Conservation (phyloP, 2,113 vertebrate species). For the Cromileptes altivelis region DNA sequence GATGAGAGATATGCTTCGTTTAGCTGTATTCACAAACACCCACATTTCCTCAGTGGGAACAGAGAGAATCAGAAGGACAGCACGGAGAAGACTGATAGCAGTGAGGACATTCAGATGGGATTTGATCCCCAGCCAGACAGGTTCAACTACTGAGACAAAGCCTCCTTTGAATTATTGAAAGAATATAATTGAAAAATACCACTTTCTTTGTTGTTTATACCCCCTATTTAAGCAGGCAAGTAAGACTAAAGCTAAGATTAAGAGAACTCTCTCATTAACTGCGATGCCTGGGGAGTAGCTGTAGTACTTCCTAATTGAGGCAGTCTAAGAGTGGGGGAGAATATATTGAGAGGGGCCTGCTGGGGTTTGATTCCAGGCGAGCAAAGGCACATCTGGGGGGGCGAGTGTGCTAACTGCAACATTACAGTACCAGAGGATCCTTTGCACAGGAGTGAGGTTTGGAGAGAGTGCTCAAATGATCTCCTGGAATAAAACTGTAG, state of each 20-base stretch:
- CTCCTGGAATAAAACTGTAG: constrained; percentile 24
- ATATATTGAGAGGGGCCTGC: constrained; percentile 35
- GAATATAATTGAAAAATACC: constrained; percentile 54
- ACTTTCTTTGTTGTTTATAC: constrained; percentile 56
- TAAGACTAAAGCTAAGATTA: constrained; percentile 60
- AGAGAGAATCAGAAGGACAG: constrained; percentile 22
- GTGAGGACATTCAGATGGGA: constrained; percentile 31
- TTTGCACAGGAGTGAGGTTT: neutral
- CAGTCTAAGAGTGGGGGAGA: constrained; percentile 31
- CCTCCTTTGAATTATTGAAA: constrained; percentile 59
- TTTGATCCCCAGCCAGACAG: constrained; percentile 42
- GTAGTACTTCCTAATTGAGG: constrained; percentile 57
- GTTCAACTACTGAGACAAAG: constrained; percentile 55
- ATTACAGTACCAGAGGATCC: neutral
- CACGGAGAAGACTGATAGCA: neutral
- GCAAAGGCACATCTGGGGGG: constrained; percentile 25
- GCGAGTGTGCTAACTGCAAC: neutral
- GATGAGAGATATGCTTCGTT: constrained; percentile 49
- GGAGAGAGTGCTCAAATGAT: constrained; percentile 8
- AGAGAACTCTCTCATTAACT: constrained; percentile 67
- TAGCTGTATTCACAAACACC: constrained; percentile 39
- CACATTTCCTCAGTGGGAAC: constrained; percentile 15
- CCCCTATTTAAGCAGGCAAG: constrained; percentile 47
- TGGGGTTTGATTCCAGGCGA: constrained; percentile 44
- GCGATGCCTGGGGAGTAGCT: constrained; percentile 51